Conservation (phyloP, 2,113 vertebrate species). For the Himantopus leucocephalus region DNA sequence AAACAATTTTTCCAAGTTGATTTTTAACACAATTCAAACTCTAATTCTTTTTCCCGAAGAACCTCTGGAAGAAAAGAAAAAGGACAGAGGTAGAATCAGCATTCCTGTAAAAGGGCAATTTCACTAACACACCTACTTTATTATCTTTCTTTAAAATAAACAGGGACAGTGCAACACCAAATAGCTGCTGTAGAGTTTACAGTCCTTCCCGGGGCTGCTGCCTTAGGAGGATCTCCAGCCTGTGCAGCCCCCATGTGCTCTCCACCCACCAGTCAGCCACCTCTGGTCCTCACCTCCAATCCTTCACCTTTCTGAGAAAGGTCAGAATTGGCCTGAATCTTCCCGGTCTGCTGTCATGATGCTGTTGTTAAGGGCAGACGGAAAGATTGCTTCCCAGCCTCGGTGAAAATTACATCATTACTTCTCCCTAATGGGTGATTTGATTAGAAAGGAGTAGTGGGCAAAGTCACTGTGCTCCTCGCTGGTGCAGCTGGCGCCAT, state of each 20-base stretch:
- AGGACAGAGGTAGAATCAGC: neutral
- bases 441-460: neutral
- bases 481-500: neutral
- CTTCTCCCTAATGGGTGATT: neutral
- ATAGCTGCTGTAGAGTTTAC: neutral
- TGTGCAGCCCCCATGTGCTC: rapidly evolving
- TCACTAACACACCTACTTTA: neutral
- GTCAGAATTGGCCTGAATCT: neutral
- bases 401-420: neutral
- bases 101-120: neutral
- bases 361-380: neutral
- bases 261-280: neutral
- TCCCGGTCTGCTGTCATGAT: neutral
- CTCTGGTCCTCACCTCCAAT: neutral
- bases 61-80: neutral
- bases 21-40: neutral
- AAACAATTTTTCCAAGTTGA: neutral
- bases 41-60: neutral
- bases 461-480: neutral
- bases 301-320: neutral
- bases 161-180: neutral
- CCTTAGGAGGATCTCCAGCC: neutral
- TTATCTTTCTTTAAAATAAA: neutral
- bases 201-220: neutral
- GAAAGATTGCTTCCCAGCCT: neutral